phyloP scores from a whole-genome alignment of 2,888 invertebrate genomes.

The Drosophila maculinotata region DNA sequence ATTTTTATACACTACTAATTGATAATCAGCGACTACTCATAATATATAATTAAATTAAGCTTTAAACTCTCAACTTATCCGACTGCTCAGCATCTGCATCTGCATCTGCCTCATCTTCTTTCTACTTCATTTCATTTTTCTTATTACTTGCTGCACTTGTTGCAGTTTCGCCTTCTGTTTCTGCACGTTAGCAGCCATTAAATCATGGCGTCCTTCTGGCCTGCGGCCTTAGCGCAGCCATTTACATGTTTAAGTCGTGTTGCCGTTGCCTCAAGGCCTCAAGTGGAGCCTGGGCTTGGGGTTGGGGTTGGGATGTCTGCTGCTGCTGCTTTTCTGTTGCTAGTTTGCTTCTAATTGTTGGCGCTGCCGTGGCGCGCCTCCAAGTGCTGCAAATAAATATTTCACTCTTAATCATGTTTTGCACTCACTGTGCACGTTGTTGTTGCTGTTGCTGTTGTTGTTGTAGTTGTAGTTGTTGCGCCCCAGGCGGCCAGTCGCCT shows the following conservation, averaged over 20 bases:
- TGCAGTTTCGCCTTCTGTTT: constrained; percentile 29
- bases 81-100: no score
- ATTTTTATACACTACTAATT: constrained; percentile 25
- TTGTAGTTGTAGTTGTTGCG: constrained; percentile 35
- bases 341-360: constrained; percentile 75
- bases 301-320: constrained; percentile 2
- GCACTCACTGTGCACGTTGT: constrained; percentile 52
- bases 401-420: constrained; percentile 80
- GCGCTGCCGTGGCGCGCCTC: constrained; percentile 70
- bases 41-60: constrained; percentile 61
- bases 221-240: constrained; percentile 52
- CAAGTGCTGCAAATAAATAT: constrained; percentile 79
- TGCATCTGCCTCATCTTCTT: background rate
- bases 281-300: constrained; percentile 14
- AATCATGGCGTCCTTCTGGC: constrained; percentile 60
- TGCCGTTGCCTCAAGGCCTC: constrained; percentile 47
- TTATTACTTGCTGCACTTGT: constrained; percentile 43
- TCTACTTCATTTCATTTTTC: constrained; percentile 1
- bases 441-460: constrained; percentile 33
- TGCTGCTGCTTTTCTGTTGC: constrained; percentile 28
- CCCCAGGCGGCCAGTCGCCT: constrained; percentile 51
- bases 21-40: constrained; percentile 40
- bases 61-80: constrained; percentile 12
- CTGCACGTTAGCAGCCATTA: constrained; percentile 65
- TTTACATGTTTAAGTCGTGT: constrained; percentile 76